phyloP scores from a whole-genome alignment of 30 jellyfish, hydroid and myxozoan species.

The Morbakka virulenta region DNA sequence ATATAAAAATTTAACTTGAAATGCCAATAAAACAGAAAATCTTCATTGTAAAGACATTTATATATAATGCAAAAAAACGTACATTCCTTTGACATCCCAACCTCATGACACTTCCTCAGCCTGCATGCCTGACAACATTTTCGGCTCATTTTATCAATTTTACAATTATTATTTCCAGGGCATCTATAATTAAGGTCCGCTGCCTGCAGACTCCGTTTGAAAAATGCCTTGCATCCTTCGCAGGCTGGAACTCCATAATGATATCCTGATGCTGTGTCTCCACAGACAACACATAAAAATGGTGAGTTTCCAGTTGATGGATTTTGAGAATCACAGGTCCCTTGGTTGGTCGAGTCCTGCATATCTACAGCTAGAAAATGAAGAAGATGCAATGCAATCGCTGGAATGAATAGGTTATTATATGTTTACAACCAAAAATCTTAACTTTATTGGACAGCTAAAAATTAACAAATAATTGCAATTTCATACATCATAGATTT shows the following conservation, averaged over 20 bases:
- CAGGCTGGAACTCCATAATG: constrained; percentile 98
- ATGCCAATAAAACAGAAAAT: not conserved
- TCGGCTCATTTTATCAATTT: constrained; percentile 88
- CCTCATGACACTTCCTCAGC: constrained; percentile 83
- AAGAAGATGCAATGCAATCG: too few species aligned
- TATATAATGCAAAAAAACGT: constrained; percentile 10
- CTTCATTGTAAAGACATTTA: not conserved
- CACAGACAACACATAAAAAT: constrained; percentile 83
- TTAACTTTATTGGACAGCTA: too few species aligned
- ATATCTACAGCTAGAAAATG: too few species aligned
- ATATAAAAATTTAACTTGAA: not conserved
- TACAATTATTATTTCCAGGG: constrained; percentile 82
- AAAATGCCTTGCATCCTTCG: constrained; percentile 96
- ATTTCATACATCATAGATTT: too few species aligned
- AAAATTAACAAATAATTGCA: too few species aligned
- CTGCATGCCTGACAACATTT: constrained; percentile 97
- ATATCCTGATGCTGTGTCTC: constrained; percentile 96
- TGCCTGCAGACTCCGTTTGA: constrained; percentile 81
- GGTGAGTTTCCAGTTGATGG: constrained; percentile 61
- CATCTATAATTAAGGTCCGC: constrained; percentile 85
- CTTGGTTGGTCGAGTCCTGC: too few species aligned
- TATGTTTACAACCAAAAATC: too few species aligned
- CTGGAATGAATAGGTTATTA: too few species aligned
- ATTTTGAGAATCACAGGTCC: too few species aligned
- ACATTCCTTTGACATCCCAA: constrained; percentile 98